Evolutionary conservation across 1,140 invertebrate species (phyloP), one percentile per base, ranked within the genome.

Genomic region (Formica exsecta): DNA sequence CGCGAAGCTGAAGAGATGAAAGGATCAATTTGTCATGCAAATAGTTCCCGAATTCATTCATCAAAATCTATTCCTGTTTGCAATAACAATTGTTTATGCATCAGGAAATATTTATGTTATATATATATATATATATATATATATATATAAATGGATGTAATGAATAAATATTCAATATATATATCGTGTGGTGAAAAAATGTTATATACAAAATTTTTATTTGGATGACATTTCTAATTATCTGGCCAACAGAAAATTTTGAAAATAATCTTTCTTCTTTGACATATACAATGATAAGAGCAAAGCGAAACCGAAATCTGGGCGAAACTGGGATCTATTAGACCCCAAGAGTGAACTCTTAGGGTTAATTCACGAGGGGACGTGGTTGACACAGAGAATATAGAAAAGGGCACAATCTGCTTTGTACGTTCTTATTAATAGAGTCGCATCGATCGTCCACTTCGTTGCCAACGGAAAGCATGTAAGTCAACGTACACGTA

Each of bases 371-470:
- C 16, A 8, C 38, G 25, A 73, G 38, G 36, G 77, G 8, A 57
- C 8, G 7, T 36, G 13, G 38, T 29, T 19, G 38, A 36, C 57
- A 70, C 41, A 22, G 41, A 41, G 62, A 70, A n/a, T 71, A 71
- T 38, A 80, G 77, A 74, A 73, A 83, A 32, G 29, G 79, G 54
- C 57, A 84, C 61, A 44, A 74, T 87, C 64, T 51, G 44, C 57
- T 71, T 54, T 73, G 11, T 79, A 86, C 80, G 68, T 87, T 86
- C 76, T 88, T 88, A 90, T 89, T 90, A 89, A 90, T 89, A 89
- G 88, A 89, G 68, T 68, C 48, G 41, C 57, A 92, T 92, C 91
- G 91, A 92, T 92, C 87, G 85, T 29, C 41, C n/a, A 62, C 54
- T 83, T 70, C 25, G 59, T 79, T 90, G 62, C 86, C 25, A 64